phyloP scores from a whole-genome alignment of 2,888 invertebrate genomes.

The Limnephilus lunatus region DNA sequence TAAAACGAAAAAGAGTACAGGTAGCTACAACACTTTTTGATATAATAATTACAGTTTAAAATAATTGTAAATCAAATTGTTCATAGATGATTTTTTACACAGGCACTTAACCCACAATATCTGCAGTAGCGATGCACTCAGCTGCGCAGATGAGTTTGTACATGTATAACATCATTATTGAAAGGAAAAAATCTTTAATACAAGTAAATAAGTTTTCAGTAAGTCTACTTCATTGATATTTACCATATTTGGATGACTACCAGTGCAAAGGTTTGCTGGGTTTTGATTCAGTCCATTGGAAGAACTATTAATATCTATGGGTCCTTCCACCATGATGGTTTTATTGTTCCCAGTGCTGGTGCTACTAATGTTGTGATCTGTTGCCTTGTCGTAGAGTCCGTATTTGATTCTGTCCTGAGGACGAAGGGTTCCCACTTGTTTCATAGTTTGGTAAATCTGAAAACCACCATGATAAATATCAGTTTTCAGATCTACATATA shows the following conservation, averaged over 20 bases:
- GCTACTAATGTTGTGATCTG: slow-evolving; percentile 12
- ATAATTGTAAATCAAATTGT: background rate
- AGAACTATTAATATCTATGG: background rate
- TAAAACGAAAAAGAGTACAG: background rate
- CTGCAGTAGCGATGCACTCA: background rate
- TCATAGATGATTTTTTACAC: background rate
- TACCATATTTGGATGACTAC: slow-evolving; percentile 13
- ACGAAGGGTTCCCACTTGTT: slow-evolving; percentile 81
- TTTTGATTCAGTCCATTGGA: slow-evolving; percentile 39
- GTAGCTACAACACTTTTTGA: too few species aligned
- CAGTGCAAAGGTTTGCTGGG: background rate
- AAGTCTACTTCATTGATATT: background rate
- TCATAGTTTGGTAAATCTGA: slow-evolving; percentile 82
- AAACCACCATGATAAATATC: background rate
- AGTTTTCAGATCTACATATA: background rate
- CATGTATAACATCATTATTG: background rate
- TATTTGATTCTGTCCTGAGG: slow-evolving; percentile 83
- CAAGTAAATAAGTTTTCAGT: background rate
- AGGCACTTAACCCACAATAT: background rate
- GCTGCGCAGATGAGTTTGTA: background rate
- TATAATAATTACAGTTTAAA: too few species aligned
- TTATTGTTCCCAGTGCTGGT: slow-evolving; percentile 4
- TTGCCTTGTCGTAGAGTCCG: slow-evolving; percentile 67
- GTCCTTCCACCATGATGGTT: slow-evolving; percentile 8
- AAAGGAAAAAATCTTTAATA: background rate